A percentile compares a stretch with the other conserved stretches of the same genome.
phyloP scores from a whole-genome alignment of 2,888 invertebrate species.

The Apodemia mormo region DNA sequence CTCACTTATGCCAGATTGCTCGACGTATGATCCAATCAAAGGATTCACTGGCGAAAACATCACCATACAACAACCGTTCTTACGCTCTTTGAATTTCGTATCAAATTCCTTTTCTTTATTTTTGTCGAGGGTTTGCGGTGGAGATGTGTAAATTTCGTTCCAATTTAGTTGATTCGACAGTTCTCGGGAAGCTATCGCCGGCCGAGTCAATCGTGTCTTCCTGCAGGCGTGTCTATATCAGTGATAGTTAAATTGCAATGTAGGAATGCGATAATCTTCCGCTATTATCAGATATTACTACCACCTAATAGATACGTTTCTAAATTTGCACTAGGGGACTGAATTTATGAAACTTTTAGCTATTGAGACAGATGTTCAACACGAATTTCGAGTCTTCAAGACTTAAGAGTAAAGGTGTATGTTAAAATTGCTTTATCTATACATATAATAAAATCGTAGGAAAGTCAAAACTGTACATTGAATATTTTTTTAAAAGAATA shows the following conservation, averaged over 20 bases:
- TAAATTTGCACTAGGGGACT: background rate
- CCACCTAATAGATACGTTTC: background rate
- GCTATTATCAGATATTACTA: conserved; percentile 29
- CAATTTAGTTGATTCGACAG: conserved; percentile 45
- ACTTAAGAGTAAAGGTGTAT: too few species aligned
- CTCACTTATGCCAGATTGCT: conserved; percentile 42
- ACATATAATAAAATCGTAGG: too few species aligned
- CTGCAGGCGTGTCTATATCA: conserved; percentile 38
- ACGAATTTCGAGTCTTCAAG: too few species aligned
- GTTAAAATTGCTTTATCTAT: too few species aligned
- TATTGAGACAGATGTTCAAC: too few species aligned
- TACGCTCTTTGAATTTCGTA: background rate
- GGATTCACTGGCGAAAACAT: conserved; percentile 25
- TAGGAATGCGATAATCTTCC: conserved; percentile 40
- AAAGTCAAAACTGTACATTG: too few species aligned
- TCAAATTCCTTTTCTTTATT: conserved; percentile 18
- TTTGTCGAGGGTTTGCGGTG: conserved; percentile 16
- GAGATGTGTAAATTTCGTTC: conserved; percentile 30
- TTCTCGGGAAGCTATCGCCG: conserved; percentile 35
- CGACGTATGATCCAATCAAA: conserved; percentile 27
- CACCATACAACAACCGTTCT: conserved; percentile 24
- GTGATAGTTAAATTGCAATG: conserved; percentile 41
- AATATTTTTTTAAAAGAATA: too few species aligned
- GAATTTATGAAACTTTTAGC: background rate
- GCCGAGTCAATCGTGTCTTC: conserved; percentile 37